phyloP scores from a whole-genome alignment of 2,888 invertebrate species.

The Torymus aiolomorphi region DNA sequence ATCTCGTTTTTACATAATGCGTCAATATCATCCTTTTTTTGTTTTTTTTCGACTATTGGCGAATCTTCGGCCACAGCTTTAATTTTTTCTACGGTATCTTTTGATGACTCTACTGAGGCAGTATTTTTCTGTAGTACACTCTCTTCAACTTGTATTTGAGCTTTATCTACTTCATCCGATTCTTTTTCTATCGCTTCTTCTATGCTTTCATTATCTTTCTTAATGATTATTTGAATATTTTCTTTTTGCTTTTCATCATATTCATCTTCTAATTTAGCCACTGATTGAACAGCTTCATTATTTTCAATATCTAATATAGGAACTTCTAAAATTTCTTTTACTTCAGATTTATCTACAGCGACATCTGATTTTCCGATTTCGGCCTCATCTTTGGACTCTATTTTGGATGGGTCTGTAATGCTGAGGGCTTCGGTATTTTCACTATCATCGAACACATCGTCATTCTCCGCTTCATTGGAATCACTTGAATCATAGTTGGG shows the following conservation, averaged over 20 bases:
- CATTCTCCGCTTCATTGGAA: conserved; percentile 42
- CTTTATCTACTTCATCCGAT: too few relatives aligned
- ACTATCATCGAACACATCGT: conserved; percentile 27
- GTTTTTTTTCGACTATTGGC: background rate
- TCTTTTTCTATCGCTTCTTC: too few relatives aligned
- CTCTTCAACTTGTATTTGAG: too few relatives aligned
- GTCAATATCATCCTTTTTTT: background rate
- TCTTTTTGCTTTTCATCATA: conserved; percentile 3
- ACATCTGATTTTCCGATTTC: too few relatives aligned
- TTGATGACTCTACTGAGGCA: background rate
- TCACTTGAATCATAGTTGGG: conserved; percentile 52
- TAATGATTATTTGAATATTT: background rate
- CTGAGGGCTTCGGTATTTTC: conserved; percentile 25
- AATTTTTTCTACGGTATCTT: background rate
- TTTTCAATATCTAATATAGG: conserved; percentile 6
- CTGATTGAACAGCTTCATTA: conserved; percentile 11
- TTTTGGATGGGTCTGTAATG: too few relatives aligned
- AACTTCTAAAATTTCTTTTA: conserved; percentile 6
- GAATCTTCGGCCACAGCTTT: background rate
- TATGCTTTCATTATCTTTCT: background rate
- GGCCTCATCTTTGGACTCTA: too few relatives aligned
- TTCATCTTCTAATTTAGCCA: background rate
- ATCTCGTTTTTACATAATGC: background rate
- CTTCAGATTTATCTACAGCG: conserved; percentile 37
- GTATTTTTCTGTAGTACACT: background rate